Base-by-base conservation (phyloP, 2,113 vertebrate genomes). In the Syngnathus typhle region DNA sequence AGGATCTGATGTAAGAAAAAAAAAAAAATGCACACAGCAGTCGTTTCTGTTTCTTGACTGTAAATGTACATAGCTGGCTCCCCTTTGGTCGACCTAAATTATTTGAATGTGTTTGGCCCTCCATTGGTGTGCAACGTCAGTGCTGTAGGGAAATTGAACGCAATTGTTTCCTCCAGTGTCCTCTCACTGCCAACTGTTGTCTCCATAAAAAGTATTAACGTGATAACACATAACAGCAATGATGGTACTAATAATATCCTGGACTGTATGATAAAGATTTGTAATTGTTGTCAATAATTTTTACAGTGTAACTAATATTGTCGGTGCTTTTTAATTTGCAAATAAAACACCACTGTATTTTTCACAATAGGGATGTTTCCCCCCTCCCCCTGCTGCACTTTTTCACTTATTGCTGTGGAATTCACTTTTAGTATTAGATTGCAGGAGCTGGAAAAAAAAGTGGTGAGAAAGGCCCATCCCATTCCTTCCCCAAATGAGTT, bases 281-380 rank as follows among this genome's bases (percentile, higher is more conserved):
- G 86, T 90, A 90, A 91, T 88, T 91, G 90, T 91, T 89, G 89
- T 91, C 89, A 85, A 91, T 91, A 88, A 89, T 91, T 91, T 91
- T 89, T 91, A 91, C 85, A 88, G 86, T 90, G 89, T 90, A 90
- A 91, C 90, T 91, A 90, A 91, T 91, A 90, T 89, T 90, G 88
- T 91, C 80, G 86, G 88, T 90, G 87, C 88, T 90, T 91, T 90
- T 91, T 91, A 89, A 90, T 90, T 91, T 91, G 87, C 89, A 89
- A 91, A 90, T 90, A 89, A 91, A 91, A 89, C 85, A 90, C 88
- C 89, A 91, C 87, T 90, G 90, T 90, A 88, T 91, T 90, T 91
- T 90, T 89, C 84, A 87, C 60, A 83, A 84, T 36, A 67, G 64
- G 52, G 65, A 36, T 65, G 21, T 70, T 69, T 39, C 39, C 5